Base-by-base conservation (phyloP, 2,797 vertebrate species). In the Hafferia zeledoni region DNA sequence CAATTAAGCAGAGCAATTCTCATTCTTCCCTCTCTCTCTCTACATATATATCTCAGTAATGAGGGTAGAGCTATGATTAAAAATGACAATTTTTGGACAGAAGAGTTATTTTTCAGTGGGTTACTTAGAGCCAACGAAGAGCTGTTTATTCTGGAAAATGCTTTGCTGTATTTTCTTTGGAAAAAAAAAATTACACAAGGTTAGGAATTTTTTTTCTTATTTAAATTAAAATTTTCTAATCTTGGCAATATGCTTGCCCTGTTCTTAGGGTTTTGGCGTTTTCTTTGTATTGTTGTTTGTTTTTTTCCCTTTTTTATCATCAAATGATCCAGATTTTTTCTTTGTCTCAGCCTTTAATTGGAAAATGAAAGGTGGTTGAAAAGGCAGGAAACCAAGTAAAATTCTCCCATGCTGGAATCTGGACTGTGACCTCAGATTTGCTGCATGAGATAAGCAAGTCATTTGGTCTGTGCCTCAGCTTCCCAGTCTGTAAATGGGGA, bases 201-300 rank as follows among this genome's bases (percentile, higher is more conserved):
- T 52, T 41, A 46, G 25, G 50, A 83, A 9, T 5, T 30, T 53
- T 70, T 77, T 83, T 67, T 75, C 28, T 55, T 71, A 53, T 70
- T 94, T 95, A 53, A 74, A 75, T 70, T 67, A 47, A 39, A 4
- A 80, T 70, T 96, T 96, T 94, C 77, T 87, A 83, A 85, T 82
- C 47, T 81, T 76, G 59, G 37, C 52, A 94, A 25, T 57, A 55
- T 39, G 14, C 31, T 90, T 87, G 24, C n/a, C 33, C 60, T 65
- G 3, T 33, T 93, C 63, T 57, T 31, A 56, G 14, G 8, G 2
- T 1, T 76, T 79, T 16, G 17, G 0, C 2, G 27, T 18, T 57
- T 64, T 8, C 3, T 37, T 39, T 52, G 9, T 60, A 19, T 33
- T 24, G 15, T 7, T 24, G 17, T 63, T 87, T 59, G 39, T 5